Evolutionary conservation across 64 coral and sea anemone species (phyloP).

Genomic region (Stichodactyla mertensii): DNA sequence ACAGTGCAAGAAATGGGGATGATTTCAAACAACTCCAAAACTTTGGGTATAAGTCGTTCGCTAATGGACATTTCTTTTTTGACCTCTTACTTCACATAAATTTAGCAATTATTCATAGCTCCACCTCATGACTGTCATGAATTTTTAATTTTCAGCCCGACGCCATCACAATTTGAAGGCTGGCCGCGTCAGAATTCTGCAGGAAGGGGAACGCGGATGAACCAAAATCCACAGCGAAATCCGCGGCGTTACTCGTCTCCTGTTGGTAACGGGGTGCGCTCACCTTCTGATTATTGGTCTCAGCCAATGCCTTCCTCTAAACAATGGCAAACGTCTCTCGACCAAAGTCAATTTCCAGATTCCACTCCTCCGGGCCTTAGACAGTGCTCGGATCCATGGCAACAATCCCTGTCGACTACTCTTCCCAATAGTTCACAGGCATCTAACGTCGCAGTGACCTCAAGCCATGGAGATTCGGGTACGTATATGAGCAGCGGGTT

Average conservation of each 20-base stretch:
- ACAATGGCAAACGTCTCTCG: constrained; percentile 37
- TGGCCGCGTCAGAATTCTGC: constrained; percentile 43
- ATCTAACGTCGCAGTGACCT: constrained; percentile 25
- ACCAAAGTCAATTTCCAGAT: constrained; percentile 40
- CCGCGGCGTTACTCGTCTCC: constrained; percentile 60
- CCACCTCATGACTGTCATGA: neutral
- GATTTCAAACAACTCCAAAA: constrained; percentile 13
- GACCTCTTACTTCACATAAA: neutral
- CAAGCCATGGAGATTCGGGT: constrained; percentile 38
- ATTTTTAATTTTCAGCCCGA: constrained; percentile 10
- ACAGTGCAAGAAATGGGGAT: constrained; percentile 2
- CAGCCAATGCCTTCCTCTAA: constrained; percentile 33
- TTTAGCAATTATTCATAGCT: neutral
- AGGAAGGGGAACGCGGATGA: neutral
- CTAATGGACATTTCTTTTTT: neutral
- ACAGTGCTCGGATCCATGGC: constrained; percentile 55
- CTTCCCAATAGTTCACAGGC: constrained; percentile 29
- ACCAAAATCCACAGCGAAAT: constrained; percentile 37
- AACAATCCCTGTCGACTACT: constrained; percentile 11
- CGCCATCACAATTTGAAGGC: constrained; percentile 38
- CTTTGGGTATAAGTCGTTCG: constrained; percentile 12
- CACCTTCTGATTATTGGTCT: constrained; percentile 34
- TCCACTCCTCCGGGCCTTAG: constrained; percentile 45
- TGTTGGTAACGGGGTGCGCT: constrained; percentile 49
- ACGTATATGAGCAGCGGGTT: constrained; percentile 48